phyloP scores from a whole-genome alignment of 2,888 invertebrate species.

The Apamea epomidion region DNA sequence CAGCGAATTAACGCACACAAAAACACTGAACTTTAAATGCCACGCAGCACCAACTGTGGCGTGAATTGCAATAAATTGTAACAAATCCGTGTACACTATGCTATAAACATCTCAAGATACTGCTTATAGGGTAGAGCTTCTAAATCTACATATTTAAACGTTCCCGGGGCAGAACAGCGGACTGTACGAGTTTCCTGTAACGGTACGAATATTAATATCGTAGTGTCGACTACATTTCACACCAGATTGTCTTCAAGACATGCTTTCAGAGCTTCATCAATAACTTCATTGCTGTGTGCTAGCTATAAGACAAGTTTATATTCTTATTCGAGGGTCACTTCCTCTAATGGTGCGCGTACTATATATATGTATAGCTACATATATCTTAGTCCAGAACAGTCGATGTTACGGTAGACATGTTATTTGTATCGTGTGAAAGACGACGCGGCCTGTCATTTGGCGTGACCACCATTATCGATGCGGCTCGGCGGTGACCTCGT shows the following conservation, averaged over 20 bases:
- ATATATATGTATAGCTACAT: conserved; percentile 25
- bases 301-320: conserved; percentile 20
- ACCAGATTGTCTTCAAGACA: conserved; percentile 42
- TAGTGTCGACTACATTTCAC: conserved; percentile 46
- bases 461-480: conserved; percentile 75
- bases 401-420: conserved; percentile 58
- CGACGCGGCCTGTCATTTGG: conserved; percentile 78
- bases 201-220: conserved; percentile 52
- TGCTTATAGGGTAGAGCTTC: conserved; percentile 35
- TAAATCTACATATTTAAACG: conserved; percentile 57
- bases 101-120: conserved; percentile 49
- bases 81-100: conserved; percentile 41
- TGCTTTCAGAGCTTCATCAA: conserved; percentile 35
- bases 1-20: conserved; percentile 34
- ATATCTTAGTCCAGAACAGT: conserved; percentile 51
- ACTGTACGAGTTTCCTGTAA: conserved; percentile 46
- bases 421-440: conserved; percentile 77
- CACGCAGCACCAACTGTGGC: conserved; percentile 17
- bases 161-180: conserved; percentile 36
- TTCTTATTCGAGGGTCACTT: conserved; percentile 35
- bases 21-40: conserved; percentile 44
- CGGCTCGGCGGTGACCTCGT: conserved; percentile 72
- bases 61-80: conserved; percentile 46
- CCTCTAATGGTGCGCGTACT: conserved; percentile 14
- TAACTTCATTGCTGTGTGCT: conserved; percentile 27